phyloP scores from a whole-genome alignment of 2,888 invertebrate genomes.

The Sisyra terminalis region DNA sequence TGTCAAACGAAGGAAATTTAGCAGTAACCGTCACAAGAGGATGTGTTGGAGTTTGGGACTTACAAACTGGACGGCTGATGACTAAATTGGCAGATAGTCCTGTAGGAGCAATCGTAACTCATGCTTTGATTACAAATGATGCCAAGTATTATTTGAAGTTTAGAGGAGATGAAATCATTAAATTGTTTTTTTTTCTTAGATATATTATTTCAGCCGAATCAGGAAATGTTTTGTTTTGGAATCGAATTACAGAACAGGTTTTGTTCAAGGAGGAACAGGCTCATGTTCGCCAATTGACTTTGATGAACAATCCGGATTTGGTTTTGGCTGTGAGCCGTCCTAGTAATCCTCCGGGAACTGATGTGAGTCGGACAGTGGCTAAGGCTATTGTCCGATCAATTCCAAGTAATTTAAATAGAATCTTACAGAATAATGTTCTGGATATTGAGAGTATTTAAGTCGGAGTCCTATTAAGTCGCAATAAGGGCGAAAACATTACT shows the following conservation, averaged over 20 bases:
- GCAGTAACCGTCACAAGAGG: slow-evolving; percentile 88
- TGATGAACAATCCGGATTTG: slow-evolving; percentile 57
- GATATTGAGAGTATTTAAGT: too few species aligned
- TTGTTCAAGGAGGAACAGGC: slow-evolving; percentile 71
- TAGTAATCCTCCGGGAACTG: slow-evolving; percentile 41
- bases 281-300: slow-evolving; percentile 55
- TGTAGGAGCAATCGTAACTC: slow-evolving; percentile 85
- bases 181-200: slow-evolving; percentile 26
- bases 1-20: slow-evolving; percentile 60
- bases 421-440: not conserved
- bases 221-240: slow-evolving; percentile 82
- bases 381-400: slow-evolving; percentile 50
- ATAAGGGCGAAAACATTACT: too few species aligned
- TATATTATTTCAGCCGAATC: slow-evolving; percentile 84
- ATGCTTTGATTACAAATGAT: slow-evolving; percentile 73
- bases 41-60: slow-evolving; percentile 91
- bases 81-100: slow-evolving; percentile 82
- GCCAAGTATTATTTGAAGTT: slow-evolving; percentile 47
- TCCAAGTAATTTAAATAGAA: slow-evolving; percentile 37
- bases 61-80: slow-evolving; percentile 67
- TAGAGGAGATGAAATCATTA: too few species aligned
- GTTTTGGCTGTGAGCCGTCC: slow-evolving; percentile 60
- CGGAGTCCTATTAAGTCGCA: too few species aligned
- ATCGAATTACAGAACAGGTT: slow-evolving; percentile 55
- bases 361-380: slow-evolving; percentile 46